These are phyloP conservation scores for Bombus fervidus DNA, from an alignment of 1,140 invertebrate genomes.

Conservation along the genomic window DNA sequence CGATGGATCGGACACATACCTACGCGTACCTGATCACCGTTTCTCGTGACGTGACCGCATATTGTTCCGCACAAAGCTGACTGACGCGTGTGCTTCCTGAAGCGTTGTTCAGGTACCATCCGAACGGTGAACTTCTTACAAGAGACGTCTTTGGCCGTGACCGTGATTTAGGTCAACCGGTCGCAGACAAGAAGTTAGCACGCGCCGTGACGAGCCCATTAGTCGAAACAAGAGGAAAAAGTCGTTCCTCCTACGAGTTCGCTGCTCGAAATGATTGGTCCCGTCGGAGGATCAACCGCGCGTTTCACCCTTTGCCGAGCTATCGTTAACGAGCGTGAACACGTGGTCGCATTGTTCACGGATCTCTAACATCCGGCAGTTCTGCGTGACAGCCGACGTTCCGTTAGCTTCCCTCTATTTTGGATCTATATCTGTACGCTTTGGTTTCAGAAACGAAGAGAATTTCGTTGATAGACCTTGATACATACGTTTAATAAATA, in stretches of 20 bases:
- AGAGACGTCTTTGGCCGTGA: conserved; percentile 76
- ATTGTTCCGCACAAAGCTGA: conserved; percentile 36
- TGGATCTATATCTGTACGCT: background rate
- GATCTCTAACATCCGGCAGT: background rate
- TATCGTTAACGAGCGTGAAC: conserved; percentile 49
- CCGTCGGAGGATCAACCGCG: background rate
- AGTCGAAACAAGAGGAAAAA: conserved; percentile 30
- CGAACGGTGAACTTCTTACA: conserved; percentile 53
- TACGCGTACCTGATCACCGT: conserved; percentile 7
- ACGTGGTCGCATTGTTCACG: conserved; percentile 44
- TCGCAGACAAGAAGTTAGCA: conserved; percentile 81
- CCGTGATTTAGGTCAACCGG: conserved; percentile 82
- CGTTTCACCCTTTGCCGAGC: conserved; percentile 36
- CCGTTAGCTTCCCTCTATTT: conserved; percentile 32
- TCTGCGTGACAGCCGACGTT: conserved; percentile 17
- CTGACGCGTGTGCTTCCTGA: conserved; percentile 20
- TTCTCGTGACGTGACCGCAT: conserved; percentile 30
- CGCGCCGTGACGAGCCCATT: conserved; percentile 48
- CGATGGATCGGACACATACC: conserved; percentile 15
- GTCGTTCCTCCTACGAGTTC: conserved; percentile 23
- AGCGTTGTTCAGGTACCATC: conserved; percentile 37
- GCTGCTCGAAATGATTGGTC: conserved; percentile 38
- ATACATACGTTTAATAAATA: background rate
- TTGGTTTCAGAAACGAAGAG: background rate
- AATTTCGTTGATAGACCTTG: background rate